These are phyloP conservation scores for Procambarus virginalis DNA, from an alignment of 1,140 invertebrate genomes.

Conservation along the genomic window DNA sequence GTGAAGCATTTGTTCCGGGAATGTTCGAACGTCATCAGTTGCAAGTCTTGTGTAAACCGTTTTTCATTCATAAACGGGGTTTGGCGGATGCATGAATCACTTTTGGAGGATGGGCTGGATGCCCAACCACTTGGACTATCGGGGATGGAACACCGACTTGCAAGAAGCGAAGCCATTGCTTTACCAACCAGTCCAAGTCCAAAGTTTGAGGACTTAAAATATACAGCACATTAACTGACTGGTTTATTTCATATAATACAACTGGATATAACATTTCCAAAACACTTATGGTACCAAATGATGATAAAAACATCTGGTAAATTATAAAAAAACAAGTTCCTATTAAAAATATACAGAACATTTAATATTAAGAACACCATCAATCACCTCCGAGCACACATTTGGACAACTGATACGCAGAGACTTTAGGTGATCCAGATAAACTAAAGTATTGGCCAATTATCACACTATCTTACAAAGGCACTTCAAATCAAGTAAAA, in stretches of 20 bases:
- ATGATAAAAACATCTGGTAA: not conserved
- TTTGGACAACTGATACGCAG: not conserved
- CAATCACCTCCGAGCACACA: not conserved
- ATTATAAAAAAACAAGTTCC: not conserved
- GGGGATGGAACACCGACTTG: no score
- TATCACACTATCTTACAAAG: conserved; percentile 1
- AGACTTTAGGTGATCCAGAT: not conserved
- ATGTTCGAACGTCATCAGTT: no score
- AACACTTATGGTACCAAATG: not conserved
- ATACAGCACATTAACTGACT: not conserved
- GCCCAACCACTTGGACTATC: no score
- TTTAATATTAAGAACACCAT: not conserved
- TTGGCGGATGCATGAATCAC: no score
- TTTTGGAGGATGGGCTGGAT: no score
- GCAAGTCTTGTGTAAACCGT: no score
- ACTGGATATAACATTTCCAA: not conserved
- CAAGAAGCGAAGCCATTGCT: no score
- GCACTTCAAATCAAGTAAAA: not conserved
- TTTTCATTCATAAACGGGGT: no score
- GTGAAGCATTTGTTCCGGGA: no score
- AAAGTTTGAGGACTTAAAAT: no score
- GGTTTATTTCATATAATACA: not conserved
- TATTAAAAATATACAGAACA: not conserved
- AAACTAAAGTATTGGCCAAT: not conserved
- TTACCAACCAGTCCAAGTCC: no score